Evolutionary conservation across 2,888 invertebrate species (phyloP).

Genomic region (Frankliniella fusca): DNA sequence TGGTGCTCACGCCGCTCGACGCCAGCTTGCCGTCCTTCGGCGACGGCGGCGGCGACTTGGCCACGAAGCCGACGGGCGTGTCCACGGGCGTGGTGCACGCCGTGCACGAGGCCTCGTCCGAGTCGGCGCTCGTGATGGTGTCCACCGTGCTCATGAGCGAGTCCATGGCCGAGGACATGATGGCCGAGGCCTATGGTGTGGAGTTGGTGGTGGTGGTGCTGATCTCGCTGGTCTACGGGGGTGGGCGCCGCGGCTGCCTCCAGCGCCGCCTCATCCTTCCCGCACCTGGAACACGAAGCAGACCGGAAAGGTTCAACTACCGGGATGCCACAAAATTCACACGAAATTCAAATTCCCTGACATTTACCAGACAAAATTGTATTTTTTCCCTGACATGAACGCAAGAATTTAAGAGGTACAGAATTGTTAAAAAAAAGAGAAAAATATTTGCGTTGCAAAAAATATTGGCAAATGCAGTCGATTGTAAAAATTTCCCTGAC

Average conservation of each 20-base stretch:
- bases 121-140: constrained; percentile 17
- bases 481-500: no score
- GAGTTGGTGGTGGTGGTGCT: not conserved
- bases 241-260: not conserved
- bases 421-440: no score
- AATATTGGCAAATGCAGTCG: no score
- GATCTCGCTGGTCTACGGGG: not conserved
- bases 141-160: constrained; percentile 20
- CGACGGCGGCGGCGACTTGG: constrained; percentile 37
- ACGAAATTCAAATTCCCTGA: no score
- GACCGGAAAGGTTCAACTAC: not conserved
- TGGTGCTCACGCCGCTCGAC: not conserved
- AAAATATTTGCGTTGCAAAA: no score
- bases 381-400: no score
- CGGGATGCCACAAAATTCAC: no score
- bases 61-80: constrained; percentile 34
- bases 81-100: not conserved
- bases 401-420: no score
- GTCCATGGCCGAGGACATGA: constrained; percentile 8
- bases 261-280: not conserved
- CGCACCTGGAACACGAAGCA: not conserved
- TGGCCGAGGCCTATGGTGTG: not conserved
- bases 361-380: no score
- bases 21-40: constrained; percentile 3
- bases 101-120: not conserved